Base-by-base conservation (phyloP, 1,140 invertebrate species). In the Lepidurus arcticus region DNA sequence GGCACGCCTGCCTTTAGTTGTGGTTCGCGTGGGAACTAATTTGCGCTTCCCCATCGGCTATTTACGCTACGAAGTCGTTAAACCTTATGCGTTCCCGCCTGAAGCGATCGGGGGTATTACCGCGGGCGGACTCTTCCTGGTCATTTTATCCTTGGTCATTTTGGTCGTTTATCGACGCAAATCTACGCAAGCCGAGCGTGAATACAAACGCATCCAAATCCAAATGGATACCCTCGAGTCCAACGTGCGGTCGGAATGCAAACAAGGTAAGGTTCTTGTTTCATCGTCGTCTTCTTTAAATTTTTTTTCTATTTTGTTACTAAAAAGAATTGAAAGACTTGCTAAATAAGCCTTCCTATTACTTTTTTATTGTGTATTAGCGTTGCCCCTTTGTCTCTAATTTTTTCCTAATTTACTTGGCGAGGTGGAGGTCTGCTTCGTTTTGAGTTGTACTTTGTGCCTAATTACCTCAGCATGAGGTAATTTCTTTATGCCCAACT, bases 151-250 rank as follows among this genome's bases (percentile, higher is more conserved):
- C 82, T 89, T 95, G 79, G 88, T 96, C 74, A 92, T 97, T 26
- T 87, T 98, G 53, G 89, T 96, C 44, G 90, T 96, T 81, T 97
- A 96, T 83, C 87, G 95, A 80, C 88, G 96, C 74, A 95, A 97
- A 86, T 96, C 93, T 74, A 97, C 95, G 3, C 94, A 97, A 85
- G 95, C 96, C 1, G 95, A 98, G 85, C 86, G 96, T 65, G 96
- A 98, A 84, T 98, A 98, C 85, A 97, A 97, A 85, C 90, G 97
- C 44, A 98, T 99, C 84, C 97, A 99, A 86, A 96, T 98, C 82
- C 97, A 99, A 86, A 98, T 99, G 94, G 97, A 99, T 82, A 98
- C 96, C n/a, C 86, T 99, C 73, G 97, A 99, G 85, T 97, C 95
- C 83, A 98, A 98, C 85, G 97, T 99, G 0, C 89, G 97, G 75